These are phyloP conservation scores for Galemys pyrenaicus DNA, from an alignment of 2,113 vertebrate genomes.

Conservation along the genomic window DNA sequence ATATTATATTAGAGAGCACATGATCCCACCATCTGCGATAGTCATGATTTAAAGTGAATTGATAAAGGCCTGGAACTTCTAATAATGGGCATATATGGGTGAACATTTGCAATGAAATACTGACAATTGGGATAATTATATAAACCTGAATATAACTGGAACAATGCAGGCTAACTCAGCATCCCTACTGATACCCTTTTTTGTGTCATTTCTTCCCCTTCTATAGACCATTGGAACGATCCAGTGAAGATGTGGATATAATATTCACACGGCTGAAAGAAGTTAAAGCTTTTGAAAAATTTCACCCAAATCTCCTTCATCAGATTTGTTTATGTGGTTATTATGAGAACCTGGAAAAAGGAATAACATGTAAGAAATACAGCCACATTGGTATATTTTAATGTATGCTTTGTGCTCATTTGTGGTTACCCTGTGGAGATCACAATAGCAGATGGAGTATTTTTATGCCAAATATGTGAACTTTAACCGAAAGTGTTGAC, in stretches of 20 bases:
- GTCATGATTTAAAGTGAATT: neutral
- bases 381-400: conserved; percentile 15
- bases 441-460: neutral
- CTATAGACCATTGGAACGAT: conserved; percentile 93
- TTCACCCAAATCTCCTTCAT: conserved; percentile 94
- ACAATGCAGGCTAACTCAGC: neutral
- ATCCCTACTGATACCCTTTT: neutral
- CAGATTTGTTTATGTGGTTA: conserved; percentile 97
- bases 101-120: neutral
- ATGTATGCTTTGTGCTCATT: neutral
- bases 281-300: conserved; percentile 97
- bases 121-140: neutral
- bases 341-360: conserved; percentile 97
- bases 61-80: neutral
- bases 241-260: conserved; percentile 96
- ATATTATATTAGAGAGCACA: neutral
- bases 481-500: neutral
- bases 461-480: neutral
- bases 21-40: neutral
- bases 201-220: conserved; percentile 42
- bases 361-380: conserved; percentile 93
- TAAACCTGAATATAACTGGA: neutral
- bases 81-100: neutral
- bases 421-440: neutral
- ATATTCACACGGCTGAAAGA: conserved; percentile 94